Conservation (phyloP, 2,113 vertebrate genomes). For the Columbina picui region DNA sequence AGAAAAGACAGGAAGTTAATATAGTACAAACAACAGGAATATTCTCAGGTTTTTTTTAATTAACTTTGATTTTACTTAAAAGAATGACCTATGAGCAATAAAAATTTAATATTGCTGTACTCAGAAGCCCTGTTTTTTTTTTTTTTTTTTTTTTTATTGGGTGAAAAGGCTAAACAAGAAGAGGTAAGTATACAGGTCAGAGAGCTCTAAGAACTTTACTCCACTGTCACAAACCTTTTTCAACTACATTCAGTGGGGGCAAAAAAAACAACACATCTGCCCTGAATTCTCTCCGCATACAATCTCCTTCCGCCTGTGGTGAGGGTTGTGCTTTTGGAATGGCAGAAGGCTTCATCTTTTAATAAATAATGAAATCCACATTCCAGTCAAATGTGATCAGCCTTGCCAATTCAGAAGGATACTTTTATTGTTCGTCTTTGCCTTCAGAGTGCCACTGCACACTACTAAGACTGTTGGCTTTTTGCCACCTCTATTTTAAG, state of each 20-base stretch:
- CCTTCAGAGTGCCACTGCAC: not conserved
- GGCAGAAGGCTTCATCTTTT: not conserved
- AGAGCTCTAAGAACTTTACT: not conserved
- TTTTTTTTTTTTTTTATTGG: not conserved
- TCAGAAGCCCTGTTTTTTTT: not conserved
- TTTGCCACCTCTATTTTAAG: slow-evolving; percentile 54
- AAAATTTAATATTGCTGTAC: not conserved
- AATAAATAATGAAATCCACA: slow-evolving; percentile 7
- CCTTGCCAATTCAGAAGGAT: not conserved
- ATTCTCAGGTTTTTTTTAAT: not conserved
- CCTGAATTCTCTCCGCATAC: not conserved
- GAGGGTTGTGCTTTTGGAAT: not conserved
- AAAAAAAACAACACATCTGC: not conserved
- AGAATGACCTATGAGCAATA: not conserved
- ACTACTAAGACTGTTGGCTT: not conserved
- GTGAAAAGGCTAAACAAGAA: not conserved
- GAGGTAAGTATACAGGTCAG: not conserved
- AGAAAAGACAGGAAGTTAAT: not conserved
- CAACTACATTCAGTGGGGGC: not conserved
- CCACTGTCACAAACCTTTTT: not conserved
- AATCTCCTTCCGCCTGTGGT: not conserved
- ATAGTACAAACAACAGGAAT: not conserved
- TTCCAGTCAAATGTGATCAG: slow-evolving; percentile 29
- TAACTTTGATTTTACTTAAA: not conserved
- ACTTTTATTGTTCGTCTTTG: slow-evolving; percentile 26